These are phyloP conservation scores for Drosophila azteca DNA, from an alignment of 1,140 invertebrate genomes.

Conservation along the genomic window DNA sequence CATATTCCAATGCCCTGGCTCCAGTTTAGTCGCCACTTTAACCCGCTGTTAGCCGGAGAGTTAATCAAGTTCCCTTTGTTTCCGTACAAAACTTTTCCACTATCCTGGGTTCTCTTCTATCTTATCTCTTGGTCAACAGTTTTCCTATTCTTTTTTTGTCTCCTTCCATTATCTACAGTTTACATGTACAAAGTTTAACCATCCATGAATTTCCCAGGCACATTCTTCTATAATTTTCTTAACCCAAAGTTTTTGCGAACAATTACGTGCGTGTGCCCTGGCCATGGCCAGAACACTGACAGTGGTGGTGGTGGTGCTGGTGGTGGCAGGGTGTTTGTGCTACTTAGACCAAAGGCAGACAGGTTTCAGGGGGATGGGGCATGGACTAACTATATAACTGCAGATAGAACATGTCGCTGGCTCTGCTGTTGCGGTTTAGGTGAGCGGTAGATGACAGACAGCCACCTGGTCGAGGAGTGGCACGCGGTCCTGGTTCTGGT, in stretches of 20 bases:
- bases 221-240: slow-evolving; percentile 70
- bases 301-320: too few species aligned
- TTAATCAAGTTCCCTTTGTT: neutral
- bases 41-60: too few species aligned
- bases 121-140: slow-evolving; percentile 64
- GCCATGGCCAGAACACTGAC: too few species aligned
- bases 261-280: slow-evolving; percentile 69
- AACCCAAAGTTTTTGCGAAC: slow-evolving; percentile 72
- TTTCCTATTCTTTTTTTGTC: slow-evolving; percentile 11
- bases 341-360: slow-evolving; percentile 31
- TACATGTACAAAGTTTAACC: slow-evolving; percentile 58
- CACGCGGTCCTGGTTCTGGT: neutral
- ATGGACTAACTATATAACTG: slow-evolving; percentile 46
- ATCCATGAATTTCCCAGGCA: slow-evolving; percentile 58
- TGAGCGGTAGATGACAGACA: slow-evolving; percentile 63
- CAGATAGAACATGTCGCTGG: slow-evolving; percentile 68
- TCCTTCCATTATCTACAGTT: slow-evolving; percentile 41
- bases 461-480: slow-evolving; percentile 10
- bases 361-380: neutral
- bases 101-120: neutral
- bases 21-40: too few species aligned
- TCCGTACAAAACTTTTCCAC: too few species aligned
- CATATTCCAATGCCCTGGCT: too few species aligned
- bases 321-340: slow-evolving; percentile 9
- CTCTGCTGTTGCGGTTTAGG: slow-evolving; percentile 55